Percentiles rank a stretch among this genome's conserved stretches.
These are phyloP conservation scores for Drosophila miranda DNA, from an alignment of 1,140 invertebrate genomes.

Conservation along the genomic window DNA sequence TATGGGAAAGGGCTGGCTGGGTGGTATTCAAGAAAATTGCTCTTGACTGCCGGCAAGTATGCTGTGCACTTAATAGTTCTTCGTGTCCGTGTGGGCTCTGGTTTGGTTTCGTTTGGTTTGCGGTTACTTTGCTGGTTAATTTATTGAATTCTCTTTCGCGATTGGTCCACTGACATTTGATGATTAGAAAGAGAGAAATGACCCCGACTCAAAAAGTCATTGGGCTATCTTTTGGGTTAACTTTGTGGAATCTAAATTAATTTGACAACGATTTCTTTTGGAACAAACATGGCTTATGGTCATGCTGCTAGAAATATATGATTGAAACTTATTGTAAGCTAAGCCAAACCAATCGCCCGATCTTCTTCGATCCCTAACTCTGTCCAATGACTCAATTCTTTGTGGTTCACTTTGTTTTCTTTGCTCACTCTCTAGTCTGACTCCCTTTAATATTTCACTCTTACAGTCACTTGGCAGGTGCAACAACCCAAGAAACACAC, in stretches of 20 bases:
- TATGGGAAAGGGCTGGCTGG: background rate
- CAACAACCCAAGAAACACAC: slow-evolving; percentile 2
- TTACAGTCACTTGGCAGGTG: background rate
- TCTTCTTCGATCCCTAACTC: too few relatives aligned
- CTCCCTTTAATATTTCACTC: too few relatives aligned
- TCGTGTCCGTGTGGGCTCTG: slow-evolving; percentile 9
- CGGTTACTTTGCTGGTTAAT: slow-evolving; percentile 25
- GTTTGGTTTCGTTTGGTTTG: background rate
- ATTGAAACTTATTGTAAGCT: too few relatives aligned
- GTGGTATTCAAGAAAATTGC: slow-evolving; percentile 59
- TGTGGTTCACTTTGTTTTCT: too few relatives aligned
- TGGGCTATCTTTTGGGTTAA: too few relatives aligned
- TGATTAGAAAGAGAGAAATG: background rate
- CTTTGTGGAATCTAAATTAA: too few relatives aligned
- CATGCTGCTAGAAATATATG: too few relatives aligned
- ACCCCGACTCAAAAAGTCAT: background rate
- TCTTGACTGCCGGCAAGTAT: slow-evolving; percentile 37
- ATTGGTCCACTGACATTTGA: slow-evolving; percentile 21
- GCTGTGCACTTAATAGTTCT: slow-evolving; percentile 62
- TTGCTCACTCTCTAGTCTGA: too few relatives aligned
- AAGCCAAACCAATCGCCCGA: too few relatives aligned
- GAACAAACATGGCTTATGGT: too few relatives aligned
- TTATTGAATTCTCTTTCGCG: slow-evolving; percentile 51
- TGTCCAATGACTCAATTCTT: too few relatives aligned
- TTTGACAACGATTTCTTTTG: too few relatives aligned